phyloP scores from a whole-genome alignment of 1,140 invertebrate species.

The Drosophila leontia region DNA sequence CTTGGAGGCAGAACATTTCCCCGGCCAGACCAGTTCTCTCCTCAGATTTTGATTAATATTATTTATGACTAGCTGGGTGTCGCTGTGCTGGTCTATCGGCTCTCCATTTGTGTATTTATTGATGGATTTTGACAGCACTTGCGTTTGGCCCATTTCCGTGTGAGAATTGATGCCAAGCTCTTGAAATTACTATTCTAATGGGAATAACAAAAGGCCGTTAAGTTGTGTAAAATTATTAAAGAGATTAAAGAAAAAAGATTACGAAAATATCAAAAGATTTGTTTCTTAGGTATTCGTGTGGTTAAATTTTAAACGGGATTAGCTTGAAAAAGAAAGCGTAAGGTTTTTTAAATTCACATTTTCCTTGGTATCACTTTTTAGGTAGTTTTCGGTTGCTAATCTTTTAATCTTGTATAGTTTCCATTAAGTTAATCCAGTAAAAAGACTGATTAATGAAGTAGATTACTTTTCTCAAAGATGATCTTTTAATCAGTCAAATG shows the following conservation, averaged over 20 bases:
- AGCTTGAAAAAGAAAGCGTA: slow-evolving; percentile 3
- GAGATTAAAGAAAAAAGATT: background rate
- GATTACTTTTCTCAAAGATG: background rate
- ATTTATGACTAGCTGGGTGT: slow-evolving; percentile 66
- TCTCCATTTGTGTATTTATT: slow-evolving; percentile 42
- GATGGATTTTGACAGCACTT: slow-evolving; percentile 50
- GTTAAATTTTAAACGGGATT: background rate
- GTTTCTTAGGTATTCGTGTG: background rate
- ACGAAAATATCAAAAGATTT: background rate
- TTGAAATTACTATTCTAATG: slow-evolving; percentile 1
- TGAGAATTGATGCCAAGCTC: slow-evolving; percentile 22
- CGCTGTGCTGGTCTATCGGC: slow-evolving; percentile 13
- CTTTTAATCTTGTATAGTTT: background rate
- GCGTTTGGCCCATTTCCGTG: slow-evolving; percentile 61
- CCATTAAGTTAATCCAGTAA: background rate
- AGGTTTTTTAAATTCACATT: background rate
- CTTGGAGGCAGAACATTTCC: slow-evolving; percentile 48
- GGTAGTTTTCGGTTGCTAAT: background rate
- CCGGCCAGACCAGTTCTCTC: slow-evolving; percentile 33
- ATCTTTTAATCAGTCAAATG: background rate
- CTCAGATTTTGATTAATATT: slow-evolving; percentile 59
- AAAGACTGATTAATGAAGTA: background rate
- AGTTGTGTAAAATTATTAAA: slow-evolving; percentile 27
- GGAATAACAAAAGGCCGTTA: slow-evolving; percentile 47
- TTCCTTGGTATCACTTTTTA: background rate